Evolutionary conservation across 1,140 invertebrate genomes (phyloP).

Genomic region (Habropoda laboriosa): DNA sequence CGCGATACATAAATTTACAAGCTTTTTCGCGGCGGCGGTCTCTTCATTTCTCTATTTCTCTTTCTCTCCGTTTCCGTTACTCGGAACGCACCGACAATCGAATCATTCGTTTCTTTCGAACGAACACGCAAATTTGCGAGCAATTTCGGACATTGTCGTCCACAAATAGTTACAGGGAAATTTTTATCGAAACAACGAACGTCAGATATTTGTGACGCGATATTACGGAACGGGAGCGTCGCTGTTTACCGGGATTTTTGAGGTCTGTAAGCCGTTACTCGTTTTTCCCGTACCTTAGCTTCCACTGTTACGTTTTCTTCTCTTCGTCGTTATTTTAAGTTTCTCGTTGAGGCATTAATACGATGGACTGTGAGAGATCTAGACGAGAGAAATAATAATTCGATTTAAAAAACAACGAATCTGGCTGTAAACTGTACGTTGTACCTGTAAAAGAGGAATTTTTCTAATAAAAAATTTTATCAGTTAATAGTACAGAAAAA

Average conservation of each 20-base stretch:
- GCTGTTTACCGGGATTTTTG: slow-evolving; percentile 59
- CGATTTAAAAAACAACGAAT: too few species aligned
- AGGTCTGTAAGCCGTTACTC: slow-evolving; percentile 34
- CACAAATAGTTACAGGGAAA: background rate
- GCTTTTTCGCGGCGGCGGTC: too few species aligned
- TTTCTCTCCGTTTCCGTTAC: background rate
- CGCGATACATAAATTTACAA: background rate
- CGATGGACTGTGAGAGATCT: too few species aligned
- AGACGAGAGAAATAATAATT: too few species aligned
- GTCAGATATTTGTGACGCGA: slow-evolving; percentile 34
- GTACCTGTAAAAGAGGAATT: too few species aligned
- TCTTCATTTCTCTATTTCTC: background rate
- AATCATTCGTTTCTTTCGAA: slow-evolving; percentile 9
- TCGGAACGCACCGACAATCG: background rate
- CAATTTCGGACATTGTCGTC: background rate
- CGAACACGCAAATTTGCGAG: background rate
- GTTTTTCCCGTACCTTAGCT: background rate
- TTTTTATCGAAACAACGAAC: slow-evolving; percentile 20
- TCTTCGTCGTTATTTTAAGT: slow-evolving; percentile 17
- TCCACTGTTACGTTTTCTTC: slow-evolving; percentile 47
- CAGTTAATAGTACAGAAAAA: too few species aligned
- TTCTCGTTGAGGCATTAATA: too few species aligned
- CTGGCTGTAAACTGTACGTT: too few species aligned
- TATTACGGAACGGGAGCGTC: slow-evolving; percentile 28
- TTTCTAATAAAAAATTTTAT: too few species aligned